A percentile compares a stretch with the other conserved stretches of the same genome.
These are phyloP conservation scores for Pristionchus mayeri DNA, from an alignment of 2,888 invertebrate species.

Conservation along the genomic window DNA sequence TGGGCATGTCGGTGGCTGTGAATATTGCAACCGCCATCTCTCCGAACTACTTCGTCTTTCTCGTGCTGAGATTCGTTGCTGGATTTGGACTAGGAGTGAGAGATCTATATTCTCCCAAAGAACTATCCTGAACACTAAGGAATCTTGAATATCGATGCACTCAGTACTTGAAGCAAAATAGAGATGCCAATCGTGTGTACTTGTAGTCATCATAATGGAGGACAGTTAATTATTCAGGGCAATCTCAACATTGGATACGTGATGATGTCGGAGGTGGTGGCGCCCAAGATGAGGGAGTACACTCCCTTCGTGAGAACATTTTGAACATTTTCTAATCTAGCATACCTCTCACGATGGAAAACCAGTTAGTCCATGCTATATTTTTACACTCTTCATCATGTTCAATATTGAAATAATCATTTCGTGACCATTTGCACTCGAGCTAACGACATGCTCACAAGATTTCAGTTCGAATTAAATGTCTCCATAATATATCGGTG, in stretches of 20 bases:
- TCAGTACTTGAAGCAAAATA: background rate
- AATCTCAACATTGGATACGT: slow-evolving; percentile 59
- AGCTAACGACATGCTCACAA: too few relatives aligned
- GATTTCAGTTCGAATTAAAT: too few relatives aligned
- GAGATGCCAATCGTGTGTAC: background rate
- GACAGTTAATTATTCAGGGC: slow-evolving; percentile 56
- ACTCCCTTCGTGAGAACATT: slow-evolving; percentile 55
- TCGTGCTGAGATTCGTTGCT: slow-evolving; percentile 70
- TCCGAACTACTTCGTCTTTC: slow-evolving; percentile 65
- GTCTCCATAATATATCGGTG: too few relatives aligned
- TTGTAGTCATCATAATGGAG: background rate
- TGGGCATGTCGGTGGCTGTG: slow-evolving; percentile 66
- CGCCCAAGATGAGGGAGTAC: slow-evolving; percentile 59
- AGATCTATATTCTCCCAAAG: too few relatives aligned
- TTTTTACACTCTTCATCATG: too few relatives aligned
- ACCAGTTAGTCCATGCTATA: too few relatives aligned
- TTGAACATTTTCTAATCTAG: background rate
- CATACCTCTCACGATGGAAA: too few relatives aligned
- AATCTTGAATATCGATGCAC: too few relatives aligned
- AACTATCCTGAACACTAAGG: too few relatives aligned
- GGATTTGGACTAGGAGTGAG: slow-evolving; percentile 68
- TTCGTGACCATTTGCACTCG: too few relatives aligned
- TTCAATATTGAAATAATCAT: too few relatives aligned
- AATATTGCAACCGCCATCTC: slow-evolving; percentile 61
- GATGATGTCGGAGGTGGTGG: slow-evolving; percentile 58